A percentile compares a stretch with the other conserved stretches of the same genome.
These are phyloP conservation scores for Melitaea athalia DNA, from an alignment of 2,888 invertebrate species.

Conservation along the genomic window DNA sequence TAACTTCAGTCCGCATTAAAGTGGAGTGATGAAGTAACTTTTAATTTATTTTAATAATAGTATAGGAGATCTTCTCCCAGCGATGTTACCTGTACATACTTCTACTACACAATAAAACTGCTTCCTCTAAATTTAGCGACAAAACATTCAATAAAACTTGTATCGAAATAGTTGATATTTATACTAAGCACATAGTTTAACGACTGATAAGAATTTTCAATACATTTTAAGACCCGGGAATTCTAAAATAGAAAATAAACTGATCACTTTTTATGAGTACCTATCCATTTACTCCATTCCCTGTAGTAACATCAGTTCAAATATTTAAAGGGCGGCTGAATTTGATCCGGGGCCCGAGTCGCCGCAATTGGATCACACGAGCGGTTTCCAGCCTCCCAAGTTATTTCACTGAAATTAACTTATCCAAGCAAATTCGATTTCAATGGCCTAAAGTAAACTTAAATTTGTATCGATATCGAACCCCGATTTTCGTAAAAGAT, in stretches of 20 bases:
- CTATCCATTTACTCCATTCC: constrained; percentile 43
- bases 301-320: constrained; percentile 63
- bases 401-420: constrained; percentile 71
- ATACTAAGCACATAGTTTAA: not conserved
- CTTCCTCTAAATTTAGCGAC: no score
- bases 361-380: constrained; percentile 78
- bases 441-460: constrained; percentile 66
- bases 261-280: constrained; percentile 35
- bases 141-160: no score
- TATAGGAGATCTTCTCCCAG: no score
- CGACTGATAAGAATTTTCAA: constrained; percentile 1
- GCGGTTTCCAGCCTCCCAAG: constrained; percentile 63
- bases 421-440: constrained; percentile 71
- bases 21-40: no score
- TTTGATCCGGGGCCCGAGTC: constrained; percentile 63
- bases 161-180: not conserved
- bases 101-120: no score
- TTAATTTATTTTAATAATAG: no score
- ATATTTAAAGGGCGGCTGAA: constrained; percentile 78
- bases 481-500: constrained; percentile 36
- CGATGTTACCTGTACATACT: no score
- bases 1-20: no score
- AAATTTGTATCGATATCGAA: constrained; percentile 53
- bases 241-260: constrained; percentile 7
- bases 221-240: not conserved